Evolutionary conservation across 1,140 invertebrate species (phyloP), one percentile per base, ranked within the genome.

Genomic region (Diplogasteroides magnus): DNA sequence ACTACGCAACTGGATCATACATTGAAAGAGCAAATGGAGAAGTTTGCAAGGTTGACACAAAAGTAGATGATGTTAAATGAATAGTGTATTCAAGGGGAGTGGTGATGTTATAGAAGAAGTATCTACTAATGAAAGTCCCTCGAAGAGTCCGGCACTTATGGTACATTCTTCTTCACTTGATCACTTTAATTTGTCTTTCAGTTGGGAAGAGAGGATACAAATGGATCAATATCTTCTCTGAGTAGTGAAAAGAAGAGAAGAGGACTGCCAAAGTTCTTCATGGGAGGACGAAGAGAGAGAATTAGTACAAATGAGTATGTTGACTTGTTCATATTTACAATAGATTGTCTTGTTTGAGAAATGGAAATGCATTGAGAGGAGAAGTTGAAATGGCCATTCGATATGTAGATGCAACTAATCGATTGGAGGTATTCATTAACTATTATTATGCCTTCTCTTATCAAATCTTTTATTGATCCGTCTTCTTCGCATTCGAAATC

Each of bases 1-100:
- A 31, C 31, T 68, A 32, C 25, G 68, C 65, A 26, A 66, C 32
- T 74, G 27, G 48, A 19, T 75, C 68, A 15, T 74, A 80, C 32
- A 79, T 82, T 61, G 79, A 80, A 69, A 60, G 79, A 57, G 79
- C 75, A 15, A 63, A 71, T 32, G 37, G 37, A 48, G 37, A 48
- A 48, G 6, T 11, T 19, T 48, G 37, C 6, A 48, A 19, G 37
- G 37, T 48, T 11, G 65, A 37, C 15, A 72, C 65, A 26, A 15
- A 15, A 68, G 25, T 13, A 11, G 37, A 11, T 19, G 6, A 11
- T 48, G 37, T 48, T 48, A 48, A 48, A 48, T 48, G 37, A 48
- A 6, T 6, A 48, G 31, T 27, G 1, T 1, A n/a, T 61, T 29
- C 28, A 48, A 61, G 23, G 15, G 13, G 2, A 57, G 31, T 56